Evolutionary conservation across 2,888 invertebrate species (phyloP).

Genomic region (Mactromeris polynyma): DNA sequence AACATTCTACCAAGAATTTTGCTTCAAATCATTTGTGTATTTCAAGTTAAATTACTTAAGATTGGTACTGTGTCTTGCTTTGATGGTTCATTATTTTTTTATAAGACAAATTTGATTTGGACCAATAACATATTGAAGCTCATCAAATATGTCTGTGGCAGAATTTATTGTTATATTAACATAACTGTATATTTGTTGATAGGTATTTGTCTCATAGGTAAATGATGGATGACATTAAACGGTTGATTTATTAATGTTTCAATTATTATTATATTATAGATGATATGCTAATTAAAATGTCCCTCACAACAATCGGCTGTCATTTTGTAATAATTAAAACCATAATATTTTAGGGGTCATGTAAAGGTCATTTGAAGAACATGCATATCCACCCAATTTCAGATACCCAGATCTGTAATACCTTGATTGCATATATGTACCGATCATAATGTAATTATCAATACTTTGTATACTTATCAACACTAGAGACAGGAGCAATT

Average conservation of each 20-base stretch:
- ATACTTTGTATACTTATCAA: no score
- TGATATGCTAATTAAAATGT: conserved; percentile 5
- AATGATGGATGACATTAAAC: not conserved
- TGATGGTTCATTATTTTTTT: no score
- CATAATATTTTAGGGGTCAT: not conserved
- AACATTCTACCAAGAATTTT: no score
- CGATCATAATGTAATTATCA: no score
- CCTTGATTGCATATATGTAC: no score
- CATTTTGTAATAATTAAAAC: not conserved
- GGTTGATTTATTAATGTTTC: not conserved
- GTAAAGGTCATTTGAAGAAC: not conserved
- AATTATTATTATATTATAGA: no score
- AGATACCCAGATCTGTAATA: no score
- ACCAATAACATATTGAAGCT: not conserved
- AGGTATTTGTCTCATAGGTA: not conserved
- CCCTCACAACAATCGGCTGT: not conserved
- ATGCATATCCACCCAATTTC: not conserved
- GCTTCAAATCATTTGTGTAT: no score
- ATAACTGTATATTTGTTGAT: not conserved
- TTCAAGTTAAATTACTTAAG: no score
- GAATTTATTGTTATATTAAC: not conserved
- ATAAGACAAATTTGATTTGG: no score
- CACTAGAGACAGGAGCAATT: no score
- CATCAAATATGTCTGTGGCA: not conserved
- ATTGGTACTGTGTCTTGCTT: no score